These are phyloP conservation scores for Drosophila macrothrix DNA, from an alignment of 2,888 invertebrate genomes.

Conservation along the genomic window DNA sequence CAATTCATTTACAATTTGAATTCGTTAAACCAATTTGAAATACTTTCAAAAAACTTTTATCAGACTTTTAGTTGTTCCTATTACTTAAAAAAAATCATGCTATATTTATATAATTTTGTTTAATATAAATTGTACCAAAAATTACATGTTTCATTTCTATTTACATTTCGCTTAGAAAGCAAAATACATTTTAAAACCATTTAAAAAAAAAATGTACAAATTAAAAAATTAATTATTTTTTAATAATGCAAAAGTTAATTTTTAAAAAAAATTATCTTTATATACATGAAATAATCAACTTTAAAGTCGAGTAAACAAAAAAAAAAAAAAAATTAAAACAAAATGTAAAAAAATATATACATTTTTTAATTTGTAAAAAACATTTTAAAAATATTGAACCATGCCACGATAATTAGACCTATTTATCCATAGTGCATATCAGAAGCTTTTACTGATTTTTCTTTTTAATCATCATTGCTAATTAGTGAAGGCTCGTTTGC, in stretches of 20 bases:
- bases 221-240: neutral
- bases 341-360: neutral
- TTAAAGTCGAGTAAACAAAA: neutral
- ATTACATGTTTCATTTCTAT: neutral
- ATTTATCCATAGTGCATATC: neutral
- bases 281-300: fast-evolving
- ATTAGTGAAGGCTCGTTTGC: constrained; percentile 25
- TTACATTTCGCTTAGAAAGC: neutral
- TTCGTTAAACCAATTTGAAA: neutral
- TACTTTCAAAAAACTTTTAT: neutral
- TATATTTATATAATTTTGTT: neutral
- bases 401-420: neutral
- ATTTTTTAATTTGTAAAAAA: neutral
- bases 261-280: neutral
- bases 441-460: neutral
- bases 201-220: neutral
- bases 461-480: neutral
- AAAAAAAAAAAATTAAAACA: neutral
- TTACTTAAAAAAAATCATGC: neutral
- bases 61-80: neutral
- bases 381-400: neutral
- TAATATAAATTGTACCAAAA: neutral
- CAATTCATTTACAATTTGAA: neutral
- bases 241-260: neutral
- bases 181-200: neutral